Evolutionary conservation across 2,113 vertebrate genomes (phyloP), one percentile per base, ranked within the genome.

Genomic region (Falco punctatus): DNA sequence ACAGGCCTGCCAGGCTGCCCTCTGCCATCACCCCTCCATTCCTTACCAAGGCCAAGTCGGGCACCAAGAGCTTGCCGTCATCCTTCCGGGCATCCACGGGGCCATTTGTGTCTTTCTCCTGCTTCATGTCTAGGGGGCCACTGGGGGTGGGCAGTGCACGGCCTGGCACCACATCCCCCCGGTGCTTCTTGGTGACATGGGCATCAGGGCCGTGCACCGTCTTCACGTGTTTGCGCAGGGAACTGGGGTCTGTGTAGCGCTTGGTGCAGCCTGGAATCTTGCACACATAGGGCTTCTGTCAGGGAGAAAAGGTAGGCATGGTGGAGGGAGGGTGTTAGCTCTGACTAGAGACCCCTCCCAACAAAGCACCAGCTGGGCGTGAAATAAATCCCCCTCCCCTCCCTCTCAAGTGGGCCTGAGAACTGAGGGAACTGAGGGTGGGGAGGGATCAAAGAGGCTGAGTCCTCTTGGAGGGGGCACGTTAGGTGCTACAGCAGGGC

Each of bases 261-360:
- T 99, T 99, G 90, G 99, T 99, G 96, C 99, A 99, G 94, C 99
- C 99, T 0, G 99, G 99, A 24, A 99, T 99, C 97, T 99, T 99
- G 75, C 99, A 99, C 24, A 99, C 98, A 4, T 99, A 99, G 0
- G 99, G 99, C 98, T 99, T 99, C 99, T 99, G 97, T 4, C 18
- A 9, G n/a, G 55, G 48, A 15, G 27, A 28, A 66, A n/a, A 58
- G 12, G 67, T 3, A 6, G 44, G 13, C 11, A 22, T 0, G 0
- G 15, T 3, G 44, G 3, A 32, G 22, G 10, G 13, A 64, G 5
- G 21, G 13, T 0, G 9, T 33, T 6, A 46, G 33, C 11, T 21
- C 52, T 1, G 0, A 2, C 3, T 1, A 1, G 8, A 77, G 59
- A 49, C 13, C 32, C 62, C 40, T 33, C 16, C 59, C 40, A 44